phyloP scores from a whole-genome alignment of 2,797 vertebrate species.

The Sparus aurata region DNA sequence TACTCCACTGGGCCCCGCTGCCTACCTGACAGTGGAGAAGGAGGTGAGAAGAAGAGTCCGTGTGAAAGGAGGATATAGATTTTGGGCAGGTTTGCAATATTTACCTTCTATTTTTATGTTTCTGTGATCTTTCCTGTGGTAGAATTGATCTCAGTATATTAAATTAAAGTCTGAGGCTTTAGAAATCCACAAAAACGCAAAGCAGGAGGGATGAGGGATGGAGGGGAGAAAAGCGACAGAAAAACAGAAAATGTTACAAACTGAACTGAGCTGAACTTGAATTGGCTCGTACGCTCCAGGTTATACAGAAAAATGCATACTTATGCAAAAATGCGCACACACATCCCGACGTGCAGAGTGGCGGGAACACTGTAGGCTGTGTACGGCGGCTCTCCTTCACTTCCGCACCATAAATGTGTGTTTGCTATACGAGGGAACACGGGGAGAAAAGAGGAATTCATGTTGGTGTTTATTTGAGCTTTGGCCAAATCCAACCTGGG shows the following conservation, averaged over 20 bases:
- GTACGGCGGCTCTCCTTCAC: slow-evolving; percentile 72
- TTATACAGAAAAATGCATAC: slow-evolving; percentile 52
- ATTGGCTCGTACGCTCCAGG: slow-evolving; percentile 34
- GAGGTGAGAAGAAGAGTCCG: not conserved
- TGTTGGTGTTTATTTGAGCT: slow-evolving; percentile 87
- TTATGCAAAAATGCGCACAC: slow-evolving; percentile 60
- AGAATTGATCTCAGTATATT: not conserved
- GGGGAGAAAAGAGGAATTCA: slow-evolving; percentile 89
- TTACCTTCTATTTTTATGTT: not conserved
- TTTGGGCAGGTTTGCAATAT: slow-evolving; percentile 15
- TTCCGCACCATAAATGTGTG: slow-evolving; percentile 85
- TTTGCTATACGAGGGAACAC: slow-evolving; percentile 84
- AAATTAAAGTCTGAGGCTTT: not conserved
- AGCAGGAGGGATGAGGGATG: too few species aligned
- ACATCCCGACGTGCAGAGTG: slow-evolving; percentile 44
- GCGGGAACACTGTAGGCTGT: slow-evolving; percentile 83
- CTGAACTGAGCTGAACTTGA: slow-evolving; percentile 47
- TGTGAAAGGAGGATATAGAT: not conserved
- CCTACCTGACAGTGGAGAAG: slow-evolving; percentile 51
- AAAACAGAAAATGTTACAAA: slow-evolving; percentile 19
- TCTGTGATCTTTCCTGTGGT: not conserved
- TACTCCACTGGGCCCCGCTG: slow-evolving; percentile 57
- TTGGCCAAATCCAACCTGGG: slow-evolving; percentile 80
- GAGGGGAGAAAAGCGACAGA: not conserved
- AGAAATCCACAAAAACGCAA: not conserved